Percentiles rank a stretch among this genome's conserved stretches.
These are phyloP conservation scores for Sanderia malayensis DNA, from an alignment of 30 jellyfish, hydroid and myxozoan genomes.

Conservation along the genomic window DNA sequence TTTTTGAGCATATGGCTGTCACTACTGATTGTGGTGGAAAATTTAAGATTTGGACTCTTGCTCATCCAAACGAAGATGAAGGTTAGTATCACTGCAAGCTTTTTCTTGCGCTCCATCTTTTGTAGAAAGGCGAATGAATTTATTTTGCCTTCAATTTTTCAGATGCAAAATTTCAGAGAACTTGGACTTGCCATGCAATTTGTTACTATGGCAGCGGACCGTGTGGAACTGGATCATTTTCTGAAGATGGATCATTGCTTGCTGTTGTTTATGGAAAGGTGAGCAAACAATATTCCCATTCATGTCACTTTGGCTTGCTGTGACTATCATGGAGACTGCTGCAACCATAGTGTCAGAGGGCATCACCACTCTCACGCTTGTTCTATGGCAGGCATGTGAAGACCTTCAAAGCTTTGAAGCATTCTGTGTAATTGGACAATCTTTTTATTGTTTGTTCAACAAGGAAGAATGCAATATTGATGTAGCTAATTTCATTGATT, in stretches of 20 bases:
- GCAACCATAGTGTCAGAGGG: too few relatives aligned
- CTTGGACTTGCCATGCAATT: slow-evolving; percentile 71
- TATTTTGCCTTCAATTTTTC: too few relatives aligned
- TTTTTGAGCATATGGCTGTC: slow-evolving; percentile 40
- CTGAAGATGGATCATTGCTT: slow-evolving; percentile 82
- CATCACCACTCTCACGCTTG: too few relatives aligned
- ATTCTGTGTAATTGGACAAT: slow-evolving; percentile 45
- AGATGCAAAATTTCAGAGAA: slow-evolving; percentile 2
- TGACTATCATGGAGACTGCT: too few relatives aligned
- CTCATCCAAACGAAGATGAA: background rate
- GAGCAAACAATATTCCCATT: too few relatives aligned
- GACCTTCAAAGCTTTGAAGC: too few relatives aligned
- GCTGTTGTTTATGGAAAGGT: slow-evolving; percentile 77
- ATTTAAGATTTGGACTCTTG: slow-evolving; percentile 67
- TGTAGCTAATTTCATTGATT: background rate
- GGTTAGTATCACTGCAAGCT: too few relatives aligned
- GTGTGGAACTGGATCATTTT: slow-evolving; percentile 68
- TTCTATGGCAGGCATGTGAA: too few relatives aligned
- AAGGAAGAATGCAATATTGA: slow-evolving; percentile 52
- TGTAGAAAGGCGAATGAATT: too few relatives aligned
- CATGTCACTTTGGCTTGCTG: too few relatives aligned
- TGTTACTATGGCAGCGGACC: slow-evolving; percentile 60
- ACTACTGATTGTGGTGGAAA: slow-evolving; percentile 65
- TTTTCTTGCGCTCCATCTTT: too few relatives aligned
- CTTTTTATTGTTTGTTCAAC: slow-evolving; percentile 7